phyloP scores from a whole-genome alignment of 2,888 invertebrate genomes.

The Imbricaverruca yamaguchii region DNA sequence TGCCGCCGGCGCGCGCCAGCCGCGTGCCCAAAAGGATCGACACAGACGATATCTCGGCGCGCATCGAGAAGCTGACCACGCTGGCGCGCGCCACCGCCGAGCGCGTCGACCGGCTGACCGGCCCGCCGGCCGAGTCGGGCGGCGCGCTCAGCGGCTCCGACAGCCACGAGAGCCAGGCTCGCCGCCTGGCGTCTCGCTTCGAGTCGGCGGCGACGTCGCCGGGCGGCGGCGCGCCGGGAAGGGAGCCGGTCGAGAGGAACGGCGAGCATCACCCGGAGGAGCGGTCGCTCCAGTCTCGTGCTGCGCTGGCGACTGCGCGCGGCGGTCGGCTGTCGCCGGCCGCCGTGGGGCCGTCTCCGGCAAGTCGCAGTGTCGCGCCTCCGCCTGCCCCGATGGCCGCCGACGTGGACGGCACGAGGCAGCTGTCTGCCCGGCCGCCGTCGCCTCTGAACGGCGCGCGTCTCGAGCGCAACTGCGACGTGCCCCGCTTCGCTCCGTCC shows the following conservation, averaged over 20 bases:
- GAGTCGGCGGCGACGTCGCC: neutral
- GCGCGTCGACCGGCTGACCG: conserved; percentile 55
- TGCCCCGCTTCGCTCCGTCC: too few species aligned
- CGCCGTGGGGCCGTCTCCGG: too few species aligned
- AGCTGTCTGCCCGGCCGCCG: too few species aligned
- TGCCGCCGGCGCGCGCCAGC: conserved; percentile 21
- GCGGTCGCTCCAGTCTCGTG: neutral
- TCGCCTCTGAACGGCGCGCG: too few species aligned
- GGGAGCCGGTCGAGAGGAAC: neutral
- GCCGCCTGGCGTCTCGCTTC: neutral
- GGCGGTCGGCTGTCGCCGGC: too few species aligned
- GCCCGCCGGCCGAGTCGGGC: neutral
- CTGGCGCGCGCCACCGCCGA: conserved; percentile 53
- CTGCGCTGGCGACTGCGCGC: too few species aligned
- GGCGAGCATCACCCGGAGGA: neutral
- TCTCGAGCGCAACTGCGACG: too few species aligned
- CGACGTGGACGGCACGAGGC: too few species aligned
- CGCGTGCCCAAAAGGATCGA: conserved; percentile 17
- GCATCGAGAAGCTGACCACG: conserved; percentile 29
- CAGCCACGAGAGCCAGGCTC: conserved; percentile 21
- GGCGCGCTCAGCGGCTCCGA: conserved; percentile 19
- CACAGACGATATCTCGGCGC: conserved; percentile 7
- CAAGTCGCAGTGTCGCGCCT: too few species aligned
- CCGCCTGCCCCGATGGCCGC: too few species aligned
- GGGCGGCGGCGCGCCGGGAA: neutral